Percentiles rank a stretch among this genome's conserved stretches.
Evolutionary conservation across 1,140 invertebrate genomes (phyloP).

Genomic region (Elysia chlorotica): DNA sequence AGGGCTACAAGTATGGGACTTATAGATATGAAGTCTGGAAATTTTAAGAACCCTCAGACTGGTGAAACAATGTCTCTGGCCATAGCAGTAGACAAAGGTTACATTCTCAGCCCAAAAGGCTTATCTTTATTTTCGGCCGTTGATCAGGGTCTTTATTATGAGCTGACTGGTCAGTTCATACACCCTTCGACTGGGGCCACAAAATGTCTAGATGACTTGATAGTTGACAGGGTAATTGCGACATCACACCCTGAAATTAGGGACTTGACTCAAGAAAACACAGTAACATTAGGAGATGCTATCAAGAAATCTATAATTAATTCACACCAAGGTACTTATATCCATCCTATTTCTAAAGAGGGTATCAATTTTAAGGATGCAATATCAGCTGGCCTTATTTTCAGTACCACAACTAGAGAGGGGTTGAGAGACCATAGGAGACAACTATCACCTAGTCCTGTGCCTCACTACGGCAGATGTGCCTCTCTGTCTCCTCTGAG

Average conservation of each 20-base stretch:
- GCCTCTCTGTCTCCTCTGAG: too few species aligned
- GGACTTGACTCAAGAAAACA: slow-evolving; percentile 44
- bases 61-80: slow-evolving; percentile 81
- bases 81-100: slow-evolving; percentile 70
- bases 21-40: slow-evolving; percentile 76
- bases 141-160: slow-evolving; percentile 84
- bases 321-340: slow-evolving; percentile 71
- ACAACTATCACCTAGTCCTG: slow-evolving; percentile 1
- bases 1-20: slow-evolving; percentile 53
- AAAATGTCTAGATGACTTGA: slow-evolving; percentile 83
- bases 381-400: slow-evolving; percentile 74
- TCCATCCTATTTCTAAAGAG: slow-evolving; percentile 61
- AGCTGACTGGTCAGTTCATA: slow-evolving; percentile 78
- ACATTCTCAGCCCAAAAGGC: slow-evolving; percentile 51
- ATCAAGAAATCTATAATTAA: slow-evolving; percentile 78
- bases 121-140: slow-evolving; percentile 84
- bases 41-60: slow-evolving; percentile 79
- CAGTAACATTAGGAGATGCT: slow-evolving; percentile 64
- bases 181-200: slow-evolving; percentile 74
- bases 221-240: slow-evolving; percentile 66
- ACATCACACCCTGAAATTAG: slow-evolving; percentile 77
- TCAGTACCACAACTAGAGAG: slow-evolving; percentile 51
- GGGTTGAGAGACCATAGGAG: slow-evolving; percentile 35
- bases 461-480: too few species aligned
- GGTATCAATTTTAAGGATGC: slow-evolving; percentile 73